phyloP scores from a whole-genome alignment of 2,888 invertebrate genomes.

The Tiphia femorata region DNA sequence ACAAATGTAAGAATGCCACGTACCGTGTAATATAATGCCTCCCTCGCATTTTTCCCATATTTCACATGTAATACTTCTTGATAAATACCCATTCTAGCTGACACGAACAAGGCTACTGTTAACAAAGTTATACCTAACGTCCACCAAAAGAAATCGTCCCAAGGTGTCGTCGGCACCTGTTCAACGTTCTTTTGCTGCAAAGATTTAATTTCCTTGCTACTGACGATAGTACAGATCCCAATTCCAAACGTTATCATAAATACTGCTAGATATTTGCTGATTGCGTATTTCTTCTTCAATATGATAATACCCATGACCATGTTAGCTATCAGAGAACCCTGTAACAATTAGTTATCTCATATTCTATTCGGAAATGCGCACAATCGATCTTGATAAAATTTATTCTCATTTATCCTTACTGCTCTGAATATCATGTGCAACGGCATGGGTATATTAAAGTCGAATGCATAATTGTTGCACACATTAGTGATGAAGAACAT shows the following conservation, averaged over 20 bases:
- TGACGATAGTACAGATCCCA: conserved; percentile 89
- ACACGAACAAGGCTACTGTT: conserved; percentile 89
- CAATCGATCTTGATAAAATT: too few relatives aligned
- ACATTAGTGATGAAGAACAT: conserved; percentile 95
- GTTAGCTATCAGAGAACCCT: conserved; percentile 96
- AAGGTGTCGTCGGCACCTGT: conserved; percentile 62
- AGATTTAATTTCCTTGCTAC: conserved; percentile 79
- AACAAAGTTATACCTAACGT: conserved; percentile 83
- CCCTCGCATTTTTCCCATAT: conserved; percentile 92
- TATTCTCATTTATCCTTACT: too few relatives aligned
- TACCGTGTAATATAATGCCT: conserved; percentile 88
- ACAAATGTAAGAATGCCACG: not conserved
- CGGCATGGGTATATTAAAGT: conserved; percentile 97
- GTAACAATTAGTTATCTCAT: conserved; percentile 53
- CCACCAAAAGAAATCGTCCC: conserved; percentile 76
- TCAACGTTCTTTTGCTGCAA: conserved; percentile 61
- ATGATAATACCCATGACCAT: conserved; percentile 95
- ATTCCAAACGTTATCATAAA: conserved; percentile 95
- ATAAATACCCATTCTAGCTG: conserved; percentile 95
- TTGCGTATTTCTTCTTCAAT: conserved; percentile 83
- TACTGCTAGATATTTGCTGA: conserved; percentile 91
- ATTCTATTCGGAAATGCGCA: not conserved
- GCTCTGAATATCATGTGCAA: conserved; percentile 98
- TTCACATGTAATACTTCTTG: conserved; percentile 88
- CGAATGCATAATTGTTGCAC: conserved; percentile 94